A percentile compares a stretch with the other conserved stretches of the same genome.
These are phyloP conservation scores for Ginglymostoma cirratum DNA, from an alignment of 2,113 vertebrate species.

Conservation along the genomic window DNA sequence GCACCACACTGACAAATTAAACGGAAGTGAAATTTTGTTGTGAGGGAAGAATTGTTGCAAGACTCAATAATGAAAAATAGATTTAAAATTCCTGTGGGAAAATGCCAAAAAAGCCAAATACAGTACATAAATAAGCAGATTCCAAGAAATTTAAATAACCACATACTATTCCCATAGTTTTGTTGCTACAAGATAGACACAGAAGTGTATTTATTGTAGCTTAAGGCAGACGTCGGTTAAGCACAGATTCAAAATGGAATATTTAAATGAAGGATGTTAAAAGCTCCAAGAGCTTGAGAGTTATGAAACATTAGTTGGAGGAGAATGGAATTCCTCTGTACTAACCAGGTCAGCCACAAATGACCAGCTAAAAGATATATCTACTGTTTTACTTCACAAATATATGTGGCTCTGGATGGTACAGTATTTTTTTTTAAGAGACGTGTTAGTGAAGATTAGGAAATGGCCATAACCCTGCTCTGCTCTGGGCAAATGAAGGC, in stretches of 20 bases:
- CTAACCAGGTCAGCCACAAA: background rate
- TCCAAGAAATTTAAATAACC: background rate
- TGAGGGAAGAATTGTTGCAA: background rate
- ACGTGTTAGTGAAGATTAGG: background rate
- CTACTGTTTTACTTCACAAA: background rate
- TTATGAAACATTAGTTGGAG: background rate
- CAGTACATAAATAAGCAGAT: background rate
- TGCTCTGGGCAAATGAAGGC: background rate
- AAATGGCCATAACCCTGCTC: background rate
- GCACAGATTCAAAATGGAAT: background rate
- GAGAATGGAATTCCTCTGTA: background rate
- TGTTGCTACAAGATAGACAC: background rate
- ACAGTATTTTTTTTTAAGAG: background rate
- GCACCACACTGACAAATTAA: background rate
- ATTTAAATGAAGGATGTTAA: background rate
- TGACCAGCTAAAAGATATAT: background rate
- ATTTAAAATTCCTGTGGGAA: background rate
- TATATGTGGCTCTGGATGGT: background rate
- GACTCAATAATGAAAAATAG: background rate
- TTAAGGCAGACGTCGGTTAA: background rate
- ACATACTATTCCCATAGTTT: background rate
- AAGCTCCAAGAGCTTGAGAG: background rate
- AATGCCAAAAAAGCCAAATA: background rate
- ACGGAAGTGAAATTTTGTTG: background rate
- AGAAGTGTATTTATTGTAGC: background rate